These are phyloP conservation scores for Drosophila sulfurigaster DNA, from an alignment of 1,140 invertebrate genomes.

Conservation along the genomic window DNA sequence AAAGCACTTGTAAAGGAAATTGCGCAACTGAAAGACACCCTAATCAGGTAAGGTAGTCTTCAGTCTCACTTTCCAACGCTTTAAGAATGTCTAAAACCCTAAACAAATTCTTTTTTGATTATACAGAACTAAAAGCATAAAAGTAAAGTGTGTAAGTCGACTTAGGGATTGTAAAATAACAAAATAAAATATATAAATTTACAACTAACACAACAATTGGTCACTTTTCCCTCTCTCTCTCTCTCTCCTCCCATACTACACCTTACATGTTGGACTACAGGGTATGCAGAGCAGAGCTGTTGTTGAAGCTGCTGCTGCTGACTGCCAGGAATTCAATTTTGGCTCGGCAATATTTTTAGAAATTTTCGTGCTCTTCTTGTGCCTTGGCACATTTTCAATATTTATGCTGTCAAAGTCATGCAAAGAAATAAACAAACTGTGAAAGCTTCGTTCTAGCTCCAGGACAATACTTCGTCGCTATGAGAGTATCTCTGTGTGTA, in stretches of 20 bases:
- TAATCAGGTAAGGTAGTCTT: too few species aligned
- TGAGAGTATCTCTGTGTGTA: not conserved
- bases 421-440: slow-evolving; percentile 38
- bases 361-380: slow-evolving; percentile 29
- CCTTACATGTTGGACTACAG: not conserved
- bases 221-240: too few species aligned
- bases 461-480: not conserved
- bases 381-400: slow-evolving; percentile 58
- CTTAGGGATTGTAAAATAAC: too few species aligned
- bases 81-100: not conserved
- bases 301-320: slow-evolving; percentile 9
- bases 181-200: too few species aligned
- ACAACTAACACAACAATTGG: too few species aligned
- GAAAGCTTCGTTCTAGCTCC: slow-evolving; percentile 13
- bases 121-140: too few species aligned
- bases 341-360: slow-evolving; percentile 49
- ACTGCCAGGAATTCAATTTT: slow-evolving; percentile 66
- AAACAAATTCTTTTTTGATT: too few species aligned
- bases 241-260: not conserved
- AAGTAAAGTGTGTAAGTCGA: too few species aligned
- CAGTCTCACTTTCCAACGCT: too few species aligned
- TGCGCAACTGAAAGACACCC: not conserved
- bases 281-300: slow-evolving; percentile 23
- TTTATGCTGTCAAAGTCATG: slow-evolving; percentile 65
- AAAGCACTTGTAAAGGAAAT: not conserved